phyloP scores from a whole-genome alignment of 2,888 invertebrate genomes.

The Melieria omissa region DNA sequence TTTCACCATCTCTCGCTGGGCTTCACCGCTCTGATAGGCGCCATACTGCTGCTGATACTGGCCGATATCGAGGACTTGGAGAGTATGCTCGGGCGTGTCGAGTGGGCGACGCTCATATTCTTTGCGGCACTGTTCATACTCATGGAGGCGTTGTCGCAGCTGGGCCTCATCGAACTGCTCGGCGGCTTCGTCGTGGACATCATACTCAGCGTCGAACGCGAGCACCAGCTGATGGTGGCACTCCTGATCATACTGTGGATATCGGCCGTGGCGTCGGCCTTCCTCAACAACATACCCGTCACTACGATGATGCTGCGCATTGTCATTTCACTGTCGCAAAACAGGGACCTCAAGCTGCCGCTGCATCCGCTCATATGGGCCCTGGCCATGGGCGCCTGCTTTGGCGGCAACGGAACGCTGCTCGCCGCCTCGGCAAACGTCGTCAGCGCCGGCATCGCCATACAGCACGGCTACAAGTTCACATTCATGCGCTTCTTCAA shows the following conservation, averaged over 20 bases:
- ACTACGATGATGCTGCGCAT: slow-evolving; percentile 92
- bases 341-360: slow-evolving; percentile 75
- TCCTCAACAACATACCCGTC: slow-evolving; percentile 91
- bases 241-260: slow-evolving; percentile 86
- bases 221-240: slow-evolving; percentile 75
- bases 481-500: slow-evolving; percentile 85
- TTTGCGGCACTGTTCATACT: slow-evolving; percentile 90
- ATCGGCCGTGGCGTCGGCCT: slow-evolving; percentile 82
- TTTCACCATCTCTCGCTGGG: slow-evolving; percentile 79
- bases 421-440: slow-evolving; percentile 93
- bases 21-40: slow-evolving; percentile 87
- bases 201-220: slow-evolving; percentile 74
- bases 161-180: slow-evolving; percentile 84
- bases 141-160: slow-evolving; percentile 85
- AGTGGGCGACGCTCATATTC: slow-evolving; percentile 91
- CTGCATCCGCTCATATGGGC: slow-evolving; percentile 86
- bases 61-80: slow-evolving; percentile 82
- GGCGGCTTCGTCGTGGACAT: slow-evolving; percentile 75
- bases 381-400: slow-evolving; percentile 85
- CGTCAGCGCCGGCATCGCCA: slow-evolving; percentile 90
- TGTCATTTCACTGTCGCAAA: slow-evolving; percentile 75
- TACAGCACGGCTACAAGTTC: slow-evolving; percentile 88
- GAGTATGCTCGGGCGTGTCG: slow-evolving; percentile 81
- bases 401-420: slow-evolving; percentile 91
- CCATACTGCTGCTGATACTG: slow-evolving; percentile 79